A percentile compares a stretch with the other conserved stretches of the same genome.
Evolutionary conservation across 2,113 vertebrate genomes (phyloP).

Genomic region (Prochilodus magdalenae): DNA sequence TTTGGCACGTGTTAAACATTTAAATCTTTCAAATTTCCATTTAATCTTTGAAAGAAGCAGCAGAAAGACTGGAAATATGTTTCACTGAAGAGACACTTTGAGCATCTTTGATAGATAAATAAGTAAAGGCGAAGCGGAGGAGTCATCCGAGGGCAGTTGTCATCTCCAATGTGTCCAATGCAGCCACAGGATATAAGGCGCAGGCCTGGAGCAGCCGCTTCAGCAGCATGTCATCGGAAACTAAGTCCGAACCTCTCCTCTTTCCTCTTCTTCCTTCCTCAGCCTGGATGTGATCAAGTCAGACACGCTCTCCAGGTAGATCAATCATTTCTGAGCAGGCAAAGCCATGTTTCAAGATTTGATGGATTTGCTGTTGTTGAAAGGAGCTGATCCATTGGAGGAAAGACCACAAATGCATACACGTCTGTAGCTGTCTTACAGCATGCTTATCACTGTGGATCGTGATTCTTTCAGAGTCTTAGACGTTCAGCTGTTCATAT

Average conservation of each 20-base stretch:
- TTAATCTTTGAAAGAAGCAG: background rate
- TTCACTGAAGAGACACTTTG: background rate
- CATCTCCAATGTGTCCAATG: background rate
- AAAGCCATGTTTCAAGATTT: slow-evolving; percentile 23
- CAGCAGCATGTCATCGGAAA: background rate
- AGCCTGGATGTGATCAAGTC: slow-evolving; percentile 34
- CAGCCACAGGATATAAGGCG: background rate
- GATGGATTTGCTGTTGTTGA: slow-evolving; percentile 33
- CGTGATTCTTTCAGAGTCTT: background rate
- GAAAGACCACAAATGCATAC: background rate
- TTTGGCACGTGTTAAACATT: background rate
- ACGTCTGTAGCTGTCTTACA: background rate
- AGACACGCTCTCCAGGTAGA: slow-evolving; percentile 33
- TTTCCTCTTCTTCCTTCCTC: slow-evolving; percentile 5
- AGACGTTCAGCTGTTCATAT: slow-evolving; percentile 11
- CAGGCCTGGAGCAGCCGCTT: slow-evolving; percentile 17
- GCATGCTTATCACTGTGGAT: slow-evolving; percentile 1
- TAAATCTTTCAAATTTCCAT: background rate
- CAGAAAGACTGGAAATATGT: background rate
- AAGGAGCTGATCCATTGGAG: background rate
- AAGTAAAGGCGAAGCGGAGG: slow-evolving; percentile 4
- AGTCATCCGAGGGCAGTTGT: slow-evolving; percentile 4
- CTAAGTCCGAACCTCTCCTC: slow-evolving; percentile 20
- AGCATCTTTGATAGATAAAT: slow-evolving; percentile 21
- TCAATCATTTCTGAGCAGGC: slow-evolving; percentile 39